Evolutionary conservation across 2,797 vertebrate species (phyloP).

Genomic region (Tangara arthus): DNA sequence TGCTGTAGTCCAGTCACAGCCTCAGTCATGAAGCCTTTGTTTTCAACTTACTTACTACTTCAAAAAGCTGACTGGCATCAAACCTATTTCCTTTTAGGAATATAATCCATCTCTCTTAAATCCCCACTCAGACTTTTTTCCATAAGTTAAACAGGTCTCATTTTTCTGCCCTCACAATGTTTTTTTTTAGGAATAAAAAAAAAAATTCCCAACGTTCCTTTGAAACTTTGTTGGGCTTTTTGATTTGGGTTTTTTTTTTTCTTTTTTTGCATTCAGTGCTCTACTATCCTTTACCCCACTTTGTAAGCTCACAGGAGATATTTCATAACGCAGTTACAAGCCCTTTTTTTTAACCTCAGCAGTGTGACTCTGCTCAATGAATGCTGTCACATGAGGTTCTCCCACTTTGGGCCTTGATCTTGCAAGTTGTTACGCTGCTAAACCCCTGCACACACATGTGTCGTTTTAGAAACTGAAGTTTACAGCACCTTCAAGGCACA

Average conservation of each 20-base stretch:
- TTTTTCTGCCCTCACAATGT: constrained; percentile 58
- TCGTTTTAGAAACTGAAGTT: background rate
- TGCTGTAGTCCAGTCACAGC: constrained; percentile 37
- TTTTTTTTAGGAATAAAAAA: constrained; percentile 16
- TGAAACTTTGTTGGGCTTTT: background rate
- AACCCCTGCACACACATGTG: accelerated
- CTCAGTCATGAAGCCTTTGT: constrained; percentile 56
- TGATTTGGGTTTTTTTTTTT: background rate
- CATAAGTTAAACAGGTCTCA: constrained; percentile 52
- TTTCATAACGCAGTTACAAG: background rate
- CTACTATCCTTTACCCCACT: background rate
- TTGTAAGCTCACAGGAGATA: background rate
- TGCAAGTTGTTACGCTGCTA: background rate
- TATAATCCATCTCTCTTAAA: constrained; percentile 64
- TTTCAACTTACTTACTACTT: constrained; percentile 70
- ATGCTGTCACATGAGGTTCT: background rate
- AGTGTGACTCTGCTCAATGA: background rate
- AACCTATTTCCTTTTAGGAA: constrained; percentile 70
- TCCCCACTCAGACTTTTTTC: constrained; percentile 50
- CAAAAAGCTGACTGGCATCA: constrained; percentile 70
- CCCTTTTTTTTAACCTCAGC: background rate
- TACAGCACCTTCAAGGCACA: background rate
- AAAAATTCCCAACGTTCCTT: background rate
- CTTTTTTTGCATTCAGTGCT: background rate
- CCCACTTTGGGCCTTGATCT: constrained; percentile 14